Evolutionary conservation across 2,888 invertebrate species (phyloP).

Genomic region (Acanthosepion esculentum): DNA sequence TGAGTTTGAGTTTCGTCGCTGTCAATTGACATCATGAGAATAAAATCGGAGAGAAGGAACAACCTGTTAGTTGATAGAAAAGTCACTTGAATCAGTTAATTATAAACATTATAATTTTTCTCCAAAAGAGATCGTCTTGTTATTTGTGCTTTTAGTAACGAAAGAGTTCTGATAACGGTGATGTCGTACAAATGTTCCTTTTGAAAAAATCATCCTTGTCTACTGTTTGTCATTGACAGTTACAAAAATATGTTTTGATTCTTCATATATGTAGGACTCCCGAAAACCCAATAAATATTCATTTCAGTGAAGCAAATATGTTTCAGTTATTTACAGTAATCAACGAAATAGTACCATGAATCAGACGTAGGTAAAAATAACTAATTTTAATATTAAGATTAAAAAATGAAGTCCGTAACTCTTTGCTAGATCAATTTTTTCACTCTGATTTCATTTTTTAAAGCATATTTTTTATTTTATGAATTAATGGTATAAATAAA

Average conservation of each 20-base stretch:
- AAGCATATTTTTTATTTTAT: too few relatives aligned
- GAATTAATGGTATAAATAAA: too few relatives aligned
- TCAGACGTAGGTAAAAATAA: too few relatives aligned
- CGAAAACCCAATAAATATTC: too few relatives aligned
- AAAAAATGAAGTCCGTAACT: too few relatives aligned
- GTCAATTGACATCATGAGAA: constrained; percentile 34
- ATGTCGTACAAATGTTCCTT: neutral
- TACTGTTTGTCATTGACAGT: neutral
- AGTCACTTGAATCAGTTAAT: constrained; percentile 37
- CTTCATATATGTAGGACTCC: too few relatives aligned
- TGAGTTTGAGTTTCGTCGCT: constrained; percentile 40
- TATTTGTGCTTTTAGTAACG: neutral
- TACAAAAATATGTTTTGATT: neutral
- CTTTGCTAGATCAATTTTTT: too few relatives aligned
- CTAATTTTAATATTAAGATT: too few relatives aligned
- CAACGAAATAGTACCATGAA: too few relatives aligned
- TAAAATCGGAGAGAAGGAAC: neutral
- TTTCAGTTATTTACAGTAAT: too few relatives aligned
- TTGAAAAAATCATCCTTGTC: neutral
- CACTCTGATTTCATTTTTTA: too few relatives aligned
- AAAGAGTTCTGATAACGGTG: constrained; percentile 36
- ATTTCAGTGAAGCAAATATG: too few relatives aligned
- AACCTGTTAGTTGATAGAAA: neutral
- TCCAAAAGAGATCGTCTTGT: neutral
- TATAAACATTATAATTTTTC: constrained; percentile 44